phyloP scores from a whole-genome alignment of 92 coral and sea anemone species.

The Paragorgia papillata region DNA sequence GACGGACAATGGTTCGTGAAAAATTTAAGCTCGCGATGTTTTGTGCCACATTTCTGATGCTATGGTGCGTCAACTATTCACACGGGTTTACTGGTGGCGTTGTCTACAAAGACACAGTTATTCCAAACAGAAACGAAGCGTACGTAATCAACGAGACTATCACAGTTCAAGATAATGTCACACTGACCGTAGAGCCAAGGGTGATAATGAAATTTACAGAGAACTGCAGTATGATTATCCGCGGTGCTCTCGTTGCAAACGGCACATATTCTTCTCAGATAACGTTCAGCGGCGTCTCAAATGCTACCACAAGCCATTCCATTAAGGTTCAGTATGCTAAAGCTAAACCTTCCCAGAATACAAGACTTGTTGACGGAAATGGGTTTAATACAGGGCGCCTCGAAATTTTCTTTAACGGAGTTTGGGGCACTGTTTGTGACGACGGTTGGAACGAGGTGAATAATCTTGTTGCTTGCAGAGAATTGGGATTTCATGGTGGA shows the following conservation, averaged over 20 bases:
- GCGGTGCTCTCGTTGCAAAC: neutral
- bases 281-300: neutral
- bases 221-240: neutral
- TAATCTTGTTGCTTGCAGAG: neutral
- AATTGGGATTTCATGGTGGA: neutral
- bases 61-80: neutral
- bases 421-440: conserved; percentile 11
- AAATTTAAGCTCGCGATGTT: too few relatives aligned
- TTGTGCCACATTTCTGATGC: neutral
- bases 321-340: too few relatives aligned
- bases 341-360: too few relatives aligned
- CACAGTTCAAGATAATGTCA: neutral
- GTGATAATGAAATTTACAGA: neutral
- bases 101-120: neutral
- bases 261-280: neutral
- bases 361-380: conserved; percentile 1
- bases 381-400: neutral
- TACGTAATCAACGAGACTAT: conserved; percentile 1
- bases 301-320: too few relatives aligned
- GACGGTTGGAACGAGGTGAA: neutral
- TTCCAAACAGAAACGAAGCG: neutral
- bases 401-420: neutral
- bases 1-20: too few relatives aligned
- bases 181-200: neutral
- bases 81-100: neutral